Evolutionary conservation across 2,797 vertebrate genomes (phyloP), one percentile per base, ranked within the genome.

Genomic region (Xyrichtys novacula): DNA sequence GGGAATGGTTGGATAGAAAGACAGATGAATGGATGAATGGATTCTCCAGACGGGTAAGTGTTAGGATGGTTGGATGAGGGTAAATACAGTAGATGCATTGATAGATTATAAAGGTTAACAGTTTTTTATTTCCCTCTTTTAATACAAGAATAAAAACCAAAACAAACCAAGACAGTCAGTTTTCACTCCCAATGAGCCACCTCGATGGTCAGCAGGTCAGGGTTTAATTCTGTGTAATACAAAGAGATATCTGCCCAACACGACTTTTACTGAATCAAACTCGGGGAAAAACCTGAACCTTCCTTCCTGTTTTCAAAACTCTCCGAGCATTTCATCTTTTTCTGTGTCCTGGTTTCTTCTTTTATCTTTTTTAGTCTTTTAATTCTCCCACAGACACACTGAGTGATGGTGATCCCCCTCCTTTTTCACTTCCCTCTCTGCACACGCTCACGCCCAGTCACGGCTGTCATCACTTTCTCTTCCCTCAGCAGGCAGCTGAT

Each of bases 391-490:
- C 54, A 65, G 60, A 72, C 57, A 50, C 48, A 5, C 31, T 46
- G 50, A 81, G 43, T 63, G 73, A 74, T 67, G 58, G 43, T 60
- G 38, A 38, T 31, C 54, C 53, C 32, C 38, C 17, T 5, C 42
- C 49, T 16, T 59, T 60, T 32, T 66, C 39, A 32, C 44, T 65
- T 65, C 38, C n/a, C 48, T 46, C 52, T 2, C 48, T 10, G 9
- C 56, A 58, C 39, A 43, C 39, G 20, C 53, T 65, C 65, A 47
- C 15, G 25, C 65, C 42, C 59, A 60, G 29, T 47, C 75, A 62
- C 72, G 69, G 31, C 74, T 65, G 58, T 70, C 83, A 75, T 69
- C 31, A 19, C 55, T 7, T 19, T 70, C 26, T 58, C 75, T 65
- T 36, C 54, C 58, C 38, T 47, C 55, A 74, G 61, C 61, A 72